A percentile compares a stretch with the other conserved stretches of the same genome.
Evolutionary conservation across 2,888 invertebrate species (phyloP).

Genomic region (Ethmia dodecea): DNA sequence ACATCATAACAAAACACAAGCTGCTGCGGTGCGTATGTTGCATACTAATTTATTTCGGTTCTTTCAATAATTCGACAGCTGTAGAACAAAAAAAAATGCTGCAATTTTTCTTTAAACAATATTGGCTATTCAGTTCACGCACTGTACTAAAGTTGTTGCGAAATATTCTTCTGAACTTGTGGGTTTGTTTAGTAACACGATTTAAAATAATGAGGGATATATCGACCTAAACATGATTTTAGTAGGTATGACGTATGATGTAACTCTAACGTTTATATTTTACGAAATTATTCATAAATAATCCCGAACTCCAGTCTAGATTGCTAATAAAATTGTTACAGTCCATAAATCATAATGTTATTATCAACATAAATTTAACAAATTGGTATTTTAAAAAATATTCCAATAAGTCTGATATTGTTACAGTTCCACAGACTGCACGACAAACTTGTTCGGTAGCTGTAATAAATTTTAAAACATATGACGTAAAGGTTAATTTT

Average conservation of each 20-base stretch:
- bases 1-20: too few species aligned
- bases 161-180: background rate
- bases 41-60: background rate
- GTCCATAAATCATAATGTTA: too few species aligned
- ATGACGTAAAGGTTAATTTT: slow-evolving; percentile 22
- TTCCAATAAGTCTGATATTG: slow-evolving; percentile 41
- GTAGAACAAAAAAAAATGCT: background rate
- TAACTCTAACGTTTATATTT: too few species aligned
- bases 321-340: too few species aligned
- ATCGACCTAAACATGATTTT: too few species aligned
- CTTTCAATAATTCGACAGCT: background rate
- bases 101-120: background rate
- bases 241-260: too few species aligned
- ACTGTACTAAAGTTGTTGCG: background rate
- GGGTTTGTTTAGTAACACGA: too few species aligned
- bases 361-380: too few species aligned
- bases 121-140: background rate
- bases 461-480: slow-evolving; percentile 7
- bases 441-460: background rate
- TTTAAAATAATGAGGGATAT: background rate
- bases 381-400: too few species aligned
- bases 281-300: too few species aligned
- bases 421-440: slow-evolving; percentile 25
- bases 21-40: background rate
- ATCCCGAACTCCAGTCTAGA: too few species aligned